Evolutionary conservation across 2,113 vertebrate species (phyloP).

Genomic region (Garra rufa): DNA sequence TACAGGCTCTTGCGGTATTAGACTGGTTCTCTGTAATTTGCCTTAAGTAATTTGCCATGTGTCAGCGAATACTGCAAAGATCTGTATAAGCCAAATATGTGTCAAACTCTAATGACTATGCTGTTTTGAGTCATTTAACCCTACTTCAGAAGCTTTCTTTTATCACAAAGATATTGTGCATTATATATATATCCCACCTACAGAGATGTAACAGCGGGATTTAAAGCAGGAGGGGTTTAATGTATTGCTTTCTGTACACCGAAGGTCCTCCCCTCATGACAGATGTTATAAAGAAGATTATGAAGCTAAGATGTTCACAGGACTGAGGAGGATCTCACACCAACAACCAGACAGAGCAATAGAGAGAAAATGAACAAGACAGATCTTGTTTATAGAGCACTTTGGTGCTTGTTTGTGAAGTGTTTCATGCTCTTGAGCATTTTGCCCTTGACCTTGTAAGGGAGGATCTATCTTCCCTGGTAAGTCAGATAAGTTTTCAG

Average conservation of each 20-base stretch:
- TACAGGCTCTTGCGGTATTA: background rate
- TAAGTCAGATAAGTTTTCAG: background rate
- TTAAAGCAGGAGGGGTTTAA: background rate
- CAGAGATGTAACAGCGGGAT: conserved; percentile 7
- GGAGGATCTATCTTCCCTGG: background rate
- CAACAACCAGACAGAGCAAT: background rate
- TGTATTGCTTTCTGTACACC: background rate
- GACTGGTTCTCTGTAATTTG: background rate
- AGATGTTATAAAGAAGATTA: background rate
- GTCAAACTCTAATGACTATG: too few species aligned
- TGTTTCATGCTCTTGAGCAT: background rate
- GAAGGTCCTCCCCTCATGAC: background rate
- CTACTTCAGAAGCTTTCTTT: background rate
- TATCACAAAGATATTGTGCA: too few species aligned
- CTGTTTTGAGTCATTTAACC: background rate
- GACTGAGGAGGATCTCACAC: too few species aligned
- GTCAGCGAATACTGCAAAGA: background rate
- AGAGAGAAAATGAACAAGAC: background rate
- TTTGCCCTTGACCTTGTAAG: background rate
- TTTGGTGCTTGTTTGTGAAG: background rate
- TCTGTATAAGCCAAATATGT: too few species aligned
- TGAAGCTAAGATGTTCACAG: background rate
- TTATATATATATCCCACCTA: background rate
- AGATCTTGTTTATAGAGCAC: background rate
- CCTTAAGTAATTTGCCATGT: background rate